Conservation (phyloP, 2,113 vertebrate species). For the Brachionichthys hirsutus region DNA sequence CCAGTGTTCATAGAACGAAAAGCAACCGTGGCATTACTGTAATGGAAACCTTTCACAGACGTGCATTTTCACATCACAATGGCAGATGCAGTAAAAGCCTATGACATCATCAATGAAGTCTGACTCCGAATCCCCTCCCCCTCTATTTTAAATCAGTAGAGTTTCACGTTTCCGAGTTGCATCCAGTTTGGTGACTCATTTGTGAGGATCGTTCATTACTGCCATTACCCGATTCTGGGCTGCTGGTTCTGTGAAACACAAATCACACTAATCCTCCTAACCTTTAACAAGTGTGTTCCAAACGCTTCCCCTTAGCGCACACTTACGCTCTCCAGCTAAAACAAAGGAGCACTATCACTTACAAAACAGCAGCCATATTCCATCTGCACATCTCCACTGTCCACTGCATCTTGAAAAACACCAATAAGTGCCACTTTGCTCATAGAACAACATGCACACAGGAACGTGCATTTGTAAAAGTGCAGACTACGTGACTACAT, state of each 20-base stretch:
- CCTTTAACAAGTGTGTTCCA: constrained; percentile 19
- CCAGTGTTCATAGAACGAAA: background rate
- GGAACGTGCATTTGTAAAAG: constrained; percentile 12
- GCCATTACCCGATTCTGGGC: background rate
- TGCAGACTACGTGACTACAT: background rate
- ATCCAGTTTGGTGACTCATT: background rate
- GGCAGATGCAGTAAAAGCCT: background rate
- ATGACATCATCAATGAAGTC: background rate
- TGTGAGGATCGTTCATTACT: background rate
- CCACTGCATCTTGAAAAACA: constrained; percentile 7
- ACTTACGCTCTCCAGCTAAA: constrained; percentile 37
- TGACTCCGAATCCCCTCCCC: background rate
- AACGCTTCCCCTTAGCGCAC: constrained; percentile 58
- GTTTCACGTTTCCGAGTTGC: background rate
- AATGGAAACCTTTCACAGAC: background rate
- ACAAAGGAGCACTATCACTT: constrained; percentile 38
- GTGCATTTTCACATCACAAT: background rate
- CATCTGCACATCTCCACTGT: constrained; percentile 59
- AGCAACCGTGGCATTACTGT: constrained; percentile 9
- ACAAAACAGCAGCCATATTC: constrained; percentile 59
- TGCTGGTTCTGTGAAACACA: constrained; percentile 21
- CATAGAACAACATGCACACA: constrained; percentile 1
- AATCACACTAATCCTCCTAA: constrained; percentile 29
- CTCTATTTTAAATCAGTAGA: background rate
- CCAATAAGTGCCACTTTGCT: constrained; percentile 22